A percentile compares a stretch with the other conserved stretches of the same genome.
phyloP scores from a whole-genome alignment of 2,888 invertebrate species.

The Oscheius sp. region DNA sequence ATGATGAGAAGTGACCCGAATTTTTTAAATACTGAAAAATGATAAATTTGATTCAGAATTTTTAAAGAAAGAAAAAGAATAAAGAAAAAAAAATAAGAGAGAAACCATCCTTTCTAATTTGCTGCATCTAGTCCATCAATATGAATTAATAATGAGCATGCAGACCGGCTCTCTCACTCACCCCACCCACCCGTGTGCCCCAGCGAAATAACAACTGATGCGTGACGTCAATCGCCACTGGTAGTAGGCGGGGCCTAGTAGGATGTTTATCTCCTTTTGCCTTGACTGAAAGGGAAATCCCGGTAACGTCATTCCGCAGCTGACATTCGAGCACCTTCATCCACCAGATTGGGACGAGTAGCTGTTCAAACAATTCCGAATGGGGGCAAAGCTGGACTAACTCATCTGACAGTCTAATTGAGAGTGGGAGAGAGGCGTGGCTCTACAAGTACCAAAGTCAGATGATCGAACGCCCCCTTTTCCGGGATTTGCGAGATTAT shows the following conservation, averaged over 20 bases:
- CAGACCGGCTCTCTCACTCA: conserved; percentile 4
- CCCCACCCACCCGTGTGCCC: conserved; percentile 20
- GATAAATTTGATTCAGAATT: neutral
- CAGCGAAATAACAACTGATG: conserved; percentile 29
- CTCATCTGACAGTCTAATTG: neutral
- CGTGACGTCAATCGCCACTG: conserved; percentile 24
- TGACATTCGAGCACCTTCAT: conserved; percentile 21
- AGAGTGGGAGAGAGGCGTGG: neutral
- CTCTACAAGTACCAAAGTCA: neutral
- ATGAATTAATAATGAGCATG: conserved; percentile 22
- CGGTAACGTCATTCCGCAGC: conserved; percentile 13
- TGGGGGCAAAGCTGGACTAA: conserved; percentile 16
- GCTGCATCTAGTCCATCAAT: neutral
- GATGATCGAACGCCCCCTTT: no score
- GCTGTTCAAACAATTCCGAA: conserved; percentile 5
- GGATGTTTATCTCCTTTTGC: conserved; percentile 18
- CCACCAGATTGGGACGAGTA: neutral
- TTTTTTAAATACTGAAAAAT: conserved; percentile 47
- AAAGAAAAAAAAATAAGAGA: neutral
- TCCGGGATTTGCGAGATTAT: no score
- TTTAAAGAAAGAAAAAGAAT: neutral
- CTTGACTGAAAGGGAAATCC: conserved; percentile 21
- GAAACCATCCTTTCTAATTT: neutral
- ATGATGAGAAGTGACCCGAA: conserved; percentile 49
- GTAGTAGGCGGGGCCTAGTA: conserved; percentile 17